Evolutionary conservation across 2,888 invertebrate genomes (phyloP).

Genomic region (Archaeoteleia sp.): DNA sequence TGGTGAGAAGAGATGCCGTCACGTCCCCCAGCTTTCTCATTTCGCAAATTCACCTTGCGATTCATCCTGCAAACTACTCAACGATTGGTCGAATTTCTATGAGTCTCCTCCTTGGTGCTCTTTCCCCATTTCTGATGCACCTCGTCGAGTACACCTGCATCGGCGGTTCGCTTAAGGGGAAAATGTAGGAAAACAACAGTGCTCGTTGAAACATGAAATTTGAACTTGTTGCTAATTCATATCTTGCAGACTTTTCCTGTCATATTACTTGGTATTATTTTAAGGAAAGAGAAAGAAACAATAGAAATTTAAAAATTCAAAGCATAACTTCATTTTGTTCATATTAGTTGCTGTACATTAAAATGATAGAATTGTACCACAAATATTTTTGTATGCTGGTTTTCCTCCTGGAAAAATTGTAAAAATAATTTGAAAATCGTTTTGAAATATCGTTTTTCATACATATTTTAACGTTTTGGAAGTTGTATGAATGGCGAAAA

Average conservation of each 20-base stretch:
- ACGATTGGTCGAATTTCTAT: slow-evolving; percentile 64
- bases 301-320: too few relatives aligned
- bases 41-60: slow-evolving; percentile 64
- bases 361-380: too few relatives aligned
- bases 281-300: too few relatives aligned
- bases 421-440: neutral
- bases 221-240: too few relatives aligned
- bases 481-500: slow-evolving; percentile 14
- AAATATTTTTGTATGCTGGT: too few relatives aligned
- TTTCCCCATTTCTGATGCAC: slow-evolving; percentile 22
- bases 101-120: slow-evolving; percentile 38
- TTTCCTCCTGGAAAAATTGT: too few relatives aligned
- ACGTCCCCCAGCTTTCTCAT: slow-evolving; percentile 42
- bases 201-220: too few relatives aligned
- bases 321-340: too few relatives aligned
- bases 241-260: too few relatives aligned
- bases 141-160: slow-evolving; percentile 22
- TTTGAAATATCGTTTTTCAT: slow-evolving; percentile 1
- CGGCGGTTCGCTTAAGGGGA: too few relatives aligned
- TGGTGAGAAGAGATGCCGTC: slow-evolving; percentile 35
- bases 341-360: too few relatives aligned
- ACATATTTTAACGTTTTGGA: slow-evolving; percentile 8
- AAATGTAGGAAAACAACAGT: neutral
- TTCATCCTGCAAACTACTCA: slow-evolving; percentile 61
- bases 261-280: too few relatives aligned